Evolutionary conservation across 2,113 vertebrate genomes (phyloP), one percentile per base, ranked within the genome.

Genomic region (Gadus macrocephalus): DNA sequence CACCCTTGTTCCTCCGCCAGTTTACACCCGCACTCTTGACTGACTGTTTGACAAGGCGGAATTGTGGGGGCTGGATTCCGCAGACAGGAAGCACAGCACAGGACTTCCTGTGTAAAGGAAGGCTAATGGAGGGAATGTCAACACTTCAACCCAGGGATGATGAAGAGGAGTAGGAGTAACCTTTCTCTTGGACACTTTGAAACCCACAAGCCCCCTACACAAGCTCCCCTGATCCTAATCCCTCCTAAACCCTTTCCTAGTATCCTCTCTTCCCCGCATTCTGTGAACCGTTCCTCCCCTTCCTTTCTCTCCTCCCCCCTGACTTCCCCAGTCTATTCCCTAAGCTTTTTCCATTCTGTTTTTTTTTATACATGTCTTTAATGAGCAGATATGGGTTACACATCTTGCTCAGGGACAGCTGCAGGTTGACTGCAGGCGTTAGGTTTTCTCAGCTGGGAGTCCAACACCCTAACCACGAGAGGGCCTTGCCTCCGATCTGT

Each of bases 101-200:
- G 73, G 71, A 75, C 79, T 87, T 89, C 84, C 90, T 89, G 79
- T 75, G 83, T 70, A 58, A 49, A 49, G 75, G 31, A 65, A 66
- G 62, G 76, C 78, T 79, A 62, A 17, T 49, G 5, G 55, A 58
- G 65, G 76, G 76, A 84, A 85, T 87, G 86, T 90, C 83, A 87
- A 87, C 84, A 84, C 78, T 83, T 78, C 64, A 71, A 14, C 8
- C 42, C 9, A 9, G 11, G 42, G 2, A 62, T 66, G 64, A 75
- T 68, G 67, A 82, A 72, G 78, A 35, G 81, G 82, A 76, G n/a
- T 19, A 60, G 56, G 71, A 69, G 68, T 56, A 20, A 35, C 31
- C 31, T 35, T 59, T 59, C 27, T 17, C 70, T 80, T 69, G 79
- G 76, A 83, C 80, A 75, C 78, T 74, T 22, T 31, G 78, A 69